Conservation (phyloP, 1,140 invertebrate species). For the Lasioglossum baleicum region DNA sequence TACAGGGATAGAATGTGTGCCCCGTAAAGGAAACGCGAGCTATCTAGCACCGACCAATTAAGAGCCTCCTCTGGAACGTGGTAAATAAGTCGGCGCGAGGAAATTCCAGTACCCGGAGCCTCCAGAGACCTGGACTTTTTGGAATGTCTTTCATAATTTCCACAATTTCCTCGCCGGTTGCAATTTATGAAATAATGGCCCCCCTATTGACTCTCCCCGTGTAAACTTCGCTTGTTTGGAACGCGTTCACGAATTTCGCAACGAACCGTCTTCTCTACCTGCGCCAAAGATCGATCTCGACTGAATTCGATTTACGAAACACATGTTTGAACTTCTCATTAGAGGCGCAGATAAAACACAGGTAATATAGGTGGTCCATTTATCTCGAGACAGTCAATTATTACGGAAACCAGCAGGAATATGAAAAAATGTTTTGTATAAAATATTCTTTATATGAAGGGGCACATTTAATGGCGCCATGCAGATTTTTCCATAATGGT, state of each 20-base stretch:
- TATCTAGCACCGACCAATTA: slow-evolving; percentile 41
- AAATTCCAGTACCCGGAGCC: slow-evolving; percentile 27
- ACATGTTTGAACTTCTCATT: too few species aligned
- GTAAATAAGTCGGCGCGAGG: slow-evolving; percentile 28
- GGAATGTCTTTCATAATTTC: slow-evolving; percentile 31
- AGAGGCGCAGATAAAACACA: too few species aligned
- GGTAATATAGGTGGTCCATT: too few species aligned
- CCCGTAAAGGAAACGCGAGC: slow-evolving; percentile 38
- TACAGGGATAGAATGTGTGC: slow-evolving; percentile 30
- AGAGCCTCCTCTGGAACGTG: slow-evolving; percentile 35
- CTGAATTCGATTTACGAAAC: too few species aligned
- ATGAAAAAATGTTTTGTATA: too few species aligned
- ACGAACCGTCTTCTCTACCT: not conserved
- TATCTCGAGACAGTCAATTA: too few species aligned
- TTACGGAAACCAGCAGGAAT: too few species aligned
- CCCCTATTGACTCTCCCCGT: not conserved
- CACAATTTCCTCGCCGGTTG: slow-evolving; percentile 4
- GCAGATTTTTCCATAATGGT: too few species aligned
- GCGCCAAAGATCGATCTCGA: too few species aligned
- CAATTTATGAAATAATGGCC: slow-evolving; percentile 18
- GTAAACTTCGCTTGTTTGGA: not conserved
- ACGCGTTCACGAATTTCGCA: not conserved
- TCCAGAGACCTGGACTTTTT: slow-evolving; percentile 9
- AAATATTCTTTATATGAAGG: too few species aligned
- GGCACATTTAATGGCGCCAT: too few species aligned